Conservation (phyloP, 1,140 invertebrate genomes). For the Antheraea mylitta region DNA sequence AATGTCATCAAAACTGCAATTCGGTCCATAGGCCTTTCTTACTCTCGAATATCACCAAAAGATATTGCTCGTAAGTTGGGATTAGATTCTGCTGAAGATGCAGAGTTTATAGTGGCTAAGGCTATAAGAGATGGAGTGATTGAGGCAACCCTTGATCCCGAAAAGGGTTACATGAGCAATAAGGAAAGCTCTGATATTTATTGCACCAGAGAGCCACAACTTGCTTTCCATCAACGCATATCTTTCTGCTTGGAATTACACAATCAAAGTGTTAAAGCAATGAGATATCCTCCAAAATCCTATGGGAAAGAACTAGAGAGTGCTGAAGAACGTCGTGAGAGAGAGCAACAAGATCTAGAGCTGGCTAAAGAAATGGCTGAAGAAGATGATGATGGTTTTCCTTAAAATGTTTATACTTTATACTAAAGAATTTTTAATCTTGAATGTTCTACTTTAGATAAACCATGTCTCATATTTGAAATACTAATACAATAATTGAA, state of each 20-base stretch:
- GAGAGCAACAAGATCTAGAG: constrained; percentile 98
- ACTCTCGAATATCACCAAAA: constrained; percentile 96
- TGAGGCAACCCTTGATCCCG: constrained; percentile 97
- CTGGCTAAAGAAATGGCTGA: constrained; percentile 99
- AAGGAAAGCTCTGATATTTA: constrained; percentile 99
- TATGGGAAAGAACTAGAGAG: constrained; percentile 99
- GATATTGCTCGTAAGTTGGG: constrained; percentile 97
- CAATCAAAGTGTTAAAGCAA: constrained; percentile 98
- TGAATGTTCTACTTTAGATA: constrained; percentile 12
- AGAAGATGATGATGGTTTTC: constrained; percentile 97
- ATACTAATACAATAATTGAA: constrained; percentile 1
- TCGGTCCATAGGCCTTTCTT: constrained; percentile 96
- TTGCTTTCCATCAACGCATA: constrained; percentile 98
- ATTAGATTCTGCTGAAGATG: constrained; percentile 97
- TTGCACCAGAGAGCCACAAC: constrained; percentile 96
- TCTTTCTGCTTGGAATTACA: constrained; percentile 98
- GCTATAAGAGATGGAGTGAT: constrained; percentile 99
- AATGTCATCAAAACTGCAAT: constrained; percentile 99
- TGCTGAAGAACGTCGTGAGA: constrained; percentile 96
- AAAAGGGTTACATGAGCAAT: constrained; percentile 98
- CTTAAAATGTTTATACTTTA: constrained; percentile 44
- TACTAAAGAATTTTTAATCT: constrained; percentile 12
- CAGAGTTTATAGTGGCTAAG: constrained; percentile 99
- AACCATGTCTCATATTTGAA: constrained; percentile 9
- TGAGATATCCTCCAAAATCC: constrained; percentile 99